Evolutionary conservation across 2,113 vertebrate genomes (phyloP).

Genomic region (Natator depressus): DNA sequence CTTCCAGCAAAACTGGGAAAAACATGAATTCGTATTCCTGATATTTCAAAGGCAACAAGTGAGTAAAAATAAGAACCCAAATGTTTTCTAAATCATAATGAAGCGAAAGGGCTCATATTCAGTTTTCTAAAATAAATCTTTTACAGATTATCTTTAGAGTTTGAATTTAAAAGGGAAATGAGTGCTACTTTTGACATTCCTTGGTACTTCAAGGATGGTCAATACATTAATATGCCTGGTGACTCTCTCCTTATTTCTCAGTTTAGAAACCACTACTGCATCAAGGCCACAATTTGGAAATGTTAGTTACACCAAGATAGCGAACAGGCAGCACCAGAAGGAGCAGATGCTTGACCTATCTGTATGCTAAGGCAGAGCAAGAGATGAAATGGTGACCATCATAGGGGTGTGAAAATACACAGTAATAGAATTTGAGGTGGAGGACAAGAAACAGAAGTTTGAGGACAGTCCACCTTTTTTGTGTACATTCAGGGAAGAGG

Average conservation of each 20-base stretch:
- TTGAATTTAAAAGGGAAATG: neutral
- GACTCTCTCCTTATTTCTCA: neutral
- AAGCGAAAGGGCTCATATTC: neutral
- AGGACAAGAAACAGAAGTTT: neutral
- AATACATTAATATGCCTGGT: neutral
- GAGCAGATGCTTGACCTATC: neutral
- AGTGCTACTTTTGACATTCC: neutral
- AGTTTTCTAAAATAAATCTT: neutral
- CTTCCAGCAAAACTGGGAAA: neutral
- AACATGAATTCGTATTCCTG: neutral
- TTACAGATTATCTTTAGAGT: neutral
- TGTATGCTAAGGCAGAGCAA: too few relatives aligned
- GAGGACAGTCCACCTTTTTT: neutral
- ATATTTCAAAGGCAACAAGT: neutral
- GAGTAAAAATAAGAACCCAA: neutral
- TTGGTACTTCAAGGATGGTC: neutral
- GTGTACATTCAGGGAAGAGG: neutral
- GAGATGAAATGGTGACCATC: too few relatives aligned
- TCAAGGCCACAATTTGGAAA: neutral
- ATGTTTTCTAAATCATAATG: neutral
- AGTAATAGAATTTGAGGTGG: neutral
- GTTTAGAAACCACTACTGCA: neutral
- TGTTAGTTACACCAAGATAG: neutral
- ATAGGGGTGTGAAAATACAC: neutral
- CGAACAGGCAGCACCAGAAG: neutral